Evolutionary conservation across 2,888 invertebrate species (phyloP).

Genomic region (Chrysomela aeneicollis): DNA sequence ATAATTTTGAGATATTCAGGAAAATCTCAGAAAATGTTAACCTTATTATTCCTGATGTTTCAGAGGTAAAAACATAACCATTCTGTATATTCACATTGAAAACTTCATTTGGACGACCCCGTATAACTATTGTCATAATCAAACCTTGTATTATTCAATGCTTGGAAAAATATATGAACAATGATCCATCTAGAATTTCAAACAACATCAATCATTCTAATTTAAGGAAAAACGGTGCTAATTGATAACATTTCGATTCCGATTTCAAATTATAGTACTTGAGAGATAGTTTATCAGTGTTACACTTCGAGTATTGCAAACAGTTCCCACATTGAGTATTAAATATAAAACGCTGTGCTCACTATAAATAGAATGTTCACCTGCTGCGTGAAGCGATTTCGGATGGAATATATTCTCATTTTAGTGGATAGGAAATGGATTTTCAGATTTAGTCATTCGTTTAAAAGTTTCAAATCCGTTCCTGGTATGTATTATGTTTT

Average conservation of each 20-base stretch:
- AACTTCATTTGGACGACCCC: too few relatives aligned
- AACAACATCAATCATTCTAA: background rate
- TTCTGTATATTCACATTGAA: too few relatives aligned
- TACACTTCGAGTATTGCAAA: conserved; percentile 8
- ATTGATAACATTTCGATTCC: background rate
- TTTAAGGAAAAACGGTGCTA: background rate
- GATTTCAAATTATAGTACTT: background rate
- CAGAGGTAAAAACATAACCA: too few relatives aligned
- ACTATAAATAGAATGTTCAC: conserved; percentile 46
- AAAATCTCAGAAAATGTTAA: too few relatives aligned
- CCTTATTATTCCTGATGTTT: too few relatives aligned
- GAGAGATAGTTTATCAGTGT: conserved; percentile 2
- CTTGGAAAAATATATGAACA: too few relatives aligned
- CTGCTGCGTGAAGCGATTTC: conserved; percentile 33
- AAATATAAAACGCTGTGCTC: conserved; percentile 33
- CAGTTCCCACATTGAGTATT: conserved; percentile 19
- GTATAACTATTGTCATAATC: too few relatives aligned
- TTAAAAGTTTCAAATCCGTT: background rate
- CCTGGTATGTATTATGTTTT: background rate
- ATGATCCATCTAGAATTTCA: background rate
- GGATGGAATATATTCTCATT: conserved; percentile 3
- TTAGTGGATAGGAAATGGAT: background rate
- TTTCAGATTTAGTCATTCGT: background rate
- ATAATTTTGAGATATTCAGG: too few relatives aligned
- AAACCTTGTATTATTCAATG: too few relatives aligned